phyloP scores from a whole-genome alignment of 2,797 vertebrate genomes.

The Avahi laniger region DNA sequence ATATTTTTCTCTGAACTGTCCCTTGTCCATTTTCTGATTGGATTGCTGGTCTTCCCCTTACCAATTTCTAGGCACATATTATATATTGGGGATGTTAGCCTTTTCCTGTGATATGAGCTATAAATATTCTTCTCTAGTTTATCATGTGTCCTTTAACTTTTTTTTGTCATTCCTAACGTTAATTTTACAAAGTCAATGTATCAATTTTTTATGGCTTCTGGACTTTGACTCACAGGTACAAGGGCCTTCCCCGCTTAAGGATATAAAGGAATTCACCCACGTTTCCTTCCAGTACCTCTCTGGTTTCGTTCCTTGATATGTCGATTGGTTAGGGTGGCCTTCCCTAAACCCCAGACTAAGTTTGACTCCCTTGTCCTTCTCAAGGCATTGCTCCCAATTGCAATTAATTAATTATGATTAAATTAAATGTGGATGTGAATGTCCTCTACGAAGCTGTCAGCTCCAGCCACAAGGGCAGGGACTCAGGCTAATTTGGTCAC shows the following conservation, averaged over 20 bases:
- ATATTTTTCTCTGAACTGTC: background rate
- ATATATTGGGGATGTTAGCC: background rate
- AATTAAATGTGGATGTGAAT: background rate
- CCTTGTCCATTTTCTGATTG: background rate
- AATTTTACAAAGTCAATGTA: background rate
- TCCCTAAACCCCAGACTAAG: background rate
- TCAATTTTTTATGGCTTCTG: background rate
- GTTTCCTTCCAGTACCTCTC: background rate
- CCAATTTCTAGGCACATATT: background rate
- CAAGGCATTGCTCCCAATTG: background rate
- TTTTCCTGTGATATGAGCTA: background rate
- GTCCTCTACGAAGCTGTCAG: background rate
- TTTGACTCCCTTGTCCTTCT: background rate
- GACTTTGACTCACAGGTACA: background rate
- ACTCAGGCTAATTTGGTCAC: background rate
- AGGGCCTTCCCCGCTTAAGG: background rate
- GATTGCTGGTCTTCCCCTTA: background rate
- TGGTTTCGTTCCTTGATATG: background rate
- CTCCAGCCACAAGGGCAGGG: background rate
- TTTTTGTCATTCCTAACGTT: background rate
- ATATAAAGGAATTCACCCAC: background rate
- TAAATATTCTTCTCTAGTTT: background rate
- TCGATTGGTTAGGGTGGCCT: background rate
- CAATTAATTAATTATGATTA: background rate
- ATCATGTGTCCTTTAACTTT: background rate